These are phyloP conservation scores for Drosophila nigromelanica DNA, from an alignment of 1,140 invertebrate genomes.

Conservation along the genomic window DNA sequence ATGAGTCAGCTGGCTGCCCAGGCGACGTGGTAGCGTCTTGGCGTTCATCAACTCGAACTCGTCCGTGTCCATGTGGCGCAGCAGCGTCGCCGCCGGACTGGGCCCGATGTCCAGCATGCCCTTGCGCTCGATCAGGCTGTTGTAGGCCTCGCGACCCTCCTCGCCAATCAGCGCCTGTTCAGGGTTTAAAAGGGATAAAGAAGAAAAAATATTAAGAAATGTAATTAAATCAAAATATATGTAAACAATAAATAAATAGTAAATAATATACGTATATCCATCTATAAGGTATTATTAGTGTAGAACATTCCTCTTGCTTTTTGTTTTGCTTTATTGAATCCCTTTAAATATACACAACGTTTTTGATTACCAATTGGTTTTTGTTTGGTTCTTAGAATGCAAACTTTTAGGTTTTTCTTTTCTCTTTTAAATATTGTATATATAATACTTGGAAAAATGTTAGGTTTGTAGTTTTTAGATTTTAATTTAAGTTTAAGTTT, in stretches of 20 bases:
- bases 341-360: conserved; percentile 82
- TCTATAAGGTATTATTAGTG: conserved; percentile 17
- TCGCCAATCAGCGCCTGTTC: conserved; percentile 89
- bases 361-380: conserved; percentile 77
- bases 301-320: conserved; percentile 4
- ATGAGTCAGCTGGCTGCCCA: conserved; percentile 39
- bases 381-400: conserved; percentile 74
- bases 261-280: too few relatives aligned
- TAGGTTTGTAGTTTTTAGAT: conserved; percentile 41
- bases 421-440: conserved; percentile 52
- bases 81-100: conserved; percentile 66
- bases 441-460: conserved; percentile 67
- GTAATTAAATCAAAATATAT: conserved; percentile 28
- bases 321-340: conserved; percentile 69
- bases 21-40: conserved; percentile 61
- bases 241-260: conserved; percentile 40
- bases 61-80: conserved; percentile 75
- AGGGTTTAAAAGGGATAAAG: conserved; percentile 1
- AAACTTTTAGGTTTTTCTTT: conserved; percentile 45
- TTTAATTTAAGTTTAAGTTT: conserved; percentile 34
- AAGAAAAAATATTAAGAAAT: conserved; percentile 31
- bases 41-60: conserved; percentile 72
- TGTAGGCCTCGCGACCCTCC: conserved; percentile 95
- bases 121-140: conserved; percentile 92
- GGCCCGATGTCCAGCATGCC: conserved; percentile 68